A percentile compares a stretch with the other conserved stretches of the same genome.
Evolutionary conservation across 2,888 invertebrate species (phyloP).

Genomic region (Mantis religiosa): DNA sequence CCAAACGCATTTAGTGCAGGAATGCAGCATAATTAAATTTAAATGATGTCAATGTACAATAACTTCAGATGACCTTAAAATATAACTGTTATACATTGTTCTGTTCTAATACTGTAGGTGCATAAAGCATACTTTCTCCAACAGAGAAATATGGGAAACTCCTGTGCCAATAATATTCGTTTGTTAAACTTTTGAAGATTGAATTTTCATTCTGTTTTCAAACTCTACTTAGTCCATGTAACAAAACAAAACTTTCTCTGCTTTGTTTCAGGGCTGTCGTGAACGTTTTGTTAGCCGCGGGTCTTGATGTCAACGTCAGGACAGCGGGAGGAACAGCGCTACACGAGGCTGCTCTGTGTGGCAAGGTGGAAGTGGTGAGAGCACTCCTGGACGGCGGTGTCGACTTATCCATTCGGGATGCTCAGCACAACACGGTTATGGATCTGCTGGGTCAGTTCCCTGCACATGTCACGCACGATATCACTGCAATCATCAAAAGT

Average conservation of each 20-base stretch:
- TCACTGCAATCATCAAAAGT: conserved; percentile 81
- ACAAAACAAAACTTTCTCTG: not conserved
- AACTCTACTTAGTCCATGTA: not conserved
- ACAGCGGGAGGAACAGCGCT: conserved; percentile 85
- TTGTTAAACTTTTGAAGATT: too few species aligned
- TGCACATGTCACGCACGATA: conserved; percentile 82
- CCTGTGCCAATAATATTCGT: too few species aligned
- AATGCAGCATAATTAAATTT: too few species aligned
- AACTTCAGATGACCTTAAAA: too few species aligned
- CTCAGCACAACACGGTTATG: conserved; percentile 76
- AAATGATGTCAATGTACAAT: too few species aligned
- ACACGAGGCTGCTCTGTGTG: conserved; percentile 90
- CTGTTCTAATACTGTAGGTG: too few species aligned
- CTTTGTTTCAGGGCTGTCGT: conserved; percentile 65
- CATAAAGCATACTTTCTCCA: too few species aligned
- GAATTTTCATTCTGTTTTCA: too few species aligned
- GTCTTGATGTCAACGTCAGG: conserved; percentile 81
- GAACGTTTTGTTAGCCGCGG: conserved; percentile 73
- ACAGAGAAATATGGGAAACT: too few species aligned
- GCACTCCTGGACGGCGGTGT: conserved; percentile 77
- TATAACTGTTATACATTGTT: too few species aligned
- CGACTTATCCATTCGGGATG: conserved; percentile 74
- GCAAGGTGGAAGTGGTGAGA: conserved; percentile 82
- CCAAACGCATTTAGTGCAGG: too few species aligned
- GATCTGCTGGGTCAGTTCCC: conserved; percentile 84